Conservation (phyloP, 2,888 invertebrate genomes). For the Griposia aprilina region DNA sequence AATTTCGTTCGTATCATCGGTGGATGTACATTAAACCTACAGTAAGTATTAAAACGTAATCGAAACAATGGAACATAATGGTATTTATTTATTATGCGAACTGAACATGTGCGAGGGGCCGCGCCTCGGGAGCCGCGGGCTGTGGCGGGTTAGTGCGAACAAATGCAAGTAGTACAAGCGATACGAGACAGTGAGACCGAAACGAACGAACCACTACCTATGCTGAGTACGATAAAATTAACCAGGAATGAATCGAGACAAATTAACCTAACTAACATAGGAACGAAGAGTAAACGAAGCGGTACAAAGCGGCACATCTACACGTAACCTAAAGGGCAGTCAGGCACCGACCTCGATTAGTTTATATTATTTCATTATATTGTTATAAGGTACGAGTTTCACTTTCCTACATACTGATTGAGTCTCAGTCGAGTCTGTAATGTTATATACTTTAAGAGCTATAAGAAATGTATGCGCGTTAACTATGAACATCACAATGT, state of each 20-base stretch:
- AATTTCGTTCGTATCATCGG: slow-evolving; percentile 85
- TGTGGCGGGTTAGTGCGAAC: slow-evolving; percentile 64
- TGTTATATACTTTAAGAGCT: slow-evolving; percentile 81
- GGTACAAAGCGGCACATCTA: slow-evolving; percentile 76
- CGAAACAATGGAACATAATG: slow-evolving; percentile 77
- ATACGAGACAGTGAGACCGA: slow-evolving; percentile 73
- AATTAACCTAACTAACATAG: slow-evolving; percentile 88
- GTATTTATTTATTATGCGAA: slow-evolving; percentile 71
- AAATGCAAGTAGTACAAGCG: slow-evolving; percentile 63
- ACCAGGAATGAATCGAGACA: slow-evolving; percentile 87
- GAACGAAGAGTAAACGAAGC: slow-evolving; percentile 82
- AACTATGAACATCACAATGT: slow-evolving; percentile 89
- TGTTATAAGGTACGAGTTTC: slow-evolving; percentile 82
- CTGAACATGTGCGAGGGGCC: slow-evolving; percentile 66
- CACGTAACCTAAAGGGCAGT: slow-evolving; percentile 86
- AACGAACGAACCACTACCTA: slow-evolving; percentile 73
- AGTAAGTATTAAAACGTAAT: slow-evolving; percentile 77
- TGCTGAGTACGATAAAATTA: slow-evolving; percentile 69
- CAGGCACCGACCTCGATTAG: slow-evolving; percentile 82
- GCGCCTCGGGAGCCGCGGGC: slow-evolving; percentile 36
- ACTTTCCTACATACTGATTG: slow-evolving; percentile 83
- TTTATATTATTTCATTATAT: slow-evolving; percentile 80
- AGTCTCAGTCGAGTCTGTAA: slow-evolving; percentile 85
- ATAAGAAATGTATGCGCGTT: slow-evolving; percentile 86
- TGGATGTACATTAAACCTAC: slow-evolving; percentile 88